Evolutionary conservation across 2,113 vertebrate species (phyloP).

Genomic region (Azemiops feae): DNA sequence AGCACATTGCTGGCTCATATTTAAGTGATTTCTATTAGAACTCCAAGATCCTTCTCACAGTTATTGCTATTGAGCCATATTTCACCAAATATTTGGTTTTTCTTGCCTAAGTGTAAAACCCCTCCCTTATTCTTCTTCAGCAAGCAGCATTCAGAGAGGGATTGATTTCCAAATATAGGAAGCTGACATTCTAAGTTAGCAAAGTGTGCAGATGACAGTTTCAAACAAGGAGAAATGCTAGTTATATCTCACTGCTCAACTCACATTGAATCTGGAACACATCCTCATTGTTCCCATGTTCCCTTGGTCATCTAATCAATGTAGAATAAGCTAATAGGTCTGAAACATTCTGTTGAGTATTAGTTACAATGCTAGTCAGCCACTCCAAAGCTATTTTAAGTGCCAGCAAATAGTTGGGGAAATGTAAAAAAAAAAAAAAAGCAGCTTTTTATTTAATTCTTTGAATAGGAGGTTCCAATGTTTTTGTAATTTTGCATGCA

Average conservation of each 20-base stretch:
- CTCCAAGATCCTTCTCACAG: background rate
- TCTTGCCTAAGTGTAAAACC: background rate
- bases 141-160: constrained; percentile 2
- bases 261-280: background rate
- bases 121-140: background rate
- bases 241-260: background rate
- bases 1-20: background rate
- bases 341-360: background rate
- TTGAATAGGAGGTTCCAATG: background rate
- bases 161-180: constrained; percentile 36
- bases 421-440: background rate
- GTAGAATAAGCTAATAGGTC: background rate
- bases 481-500: background rate
- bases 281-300: constrained; percentile 3
- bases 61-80: background rate
- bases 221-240: accelerated
- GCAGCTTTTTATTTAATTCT: background rate
- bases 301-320: background rate
- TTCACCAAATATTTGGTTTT: background rate
- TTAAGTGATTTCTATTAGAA: background rate
- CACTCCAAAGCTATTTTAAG: background rate
- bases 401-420: background rate
- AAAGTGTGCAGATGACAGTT: background rate
- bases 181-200: background rate
- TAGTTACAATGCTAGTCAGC: background rate